Conservation (phyloP, 2,888 invertebrate species). For the Portevinia maculata region DNA sequence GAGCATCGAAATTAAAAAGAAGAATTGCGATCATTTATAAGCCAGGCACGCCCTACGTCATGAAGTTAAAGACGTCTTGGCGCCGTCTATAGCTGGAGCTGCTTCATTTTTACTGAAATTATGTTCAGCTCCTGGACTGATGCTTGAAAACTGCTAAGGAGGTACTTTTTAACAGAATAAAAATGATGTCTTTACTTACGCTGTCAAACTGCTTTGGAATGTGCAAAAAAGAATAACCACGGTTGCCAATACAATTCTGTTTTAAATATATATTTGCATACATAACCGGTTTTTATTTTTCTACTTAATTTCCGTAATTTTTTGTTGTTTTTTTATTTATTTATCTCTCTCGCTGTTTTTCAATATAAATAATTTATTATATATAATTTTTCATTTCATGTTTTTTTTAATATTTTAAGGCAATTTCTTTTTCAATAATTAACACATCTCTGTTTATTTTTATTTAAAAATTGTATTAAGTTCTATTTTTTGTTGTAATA, state of each 20-base stretch:
- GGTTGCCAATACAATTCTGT: background rate
- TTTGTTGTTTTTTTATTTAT: constrained; percentile 22
- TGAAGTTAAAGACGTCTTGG: too few species aligned
- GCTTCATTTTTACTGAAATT: too few species aligned
- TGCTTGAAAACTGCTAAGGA: too few species aligned
- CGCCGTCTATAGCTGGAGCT: too few species aligned
- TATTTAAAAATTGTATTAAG: constrained; percentile 47
- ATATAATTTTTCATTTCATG: constrained; percentile 40
- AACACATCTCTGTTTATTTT: constrained; percentile 45
- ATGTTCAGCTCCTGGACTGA: too few species aligned
- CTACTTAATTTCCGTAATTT: constrained; percentile 48
- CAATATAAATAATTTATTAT: constrained; percentile 32
- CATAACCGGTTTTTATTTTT: constrained; percentile 67
- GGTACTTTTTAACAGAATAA: background rate
- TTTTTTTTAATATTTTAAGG: constrained; percentile 69
- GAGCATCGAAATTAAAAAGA: too few species aligned
- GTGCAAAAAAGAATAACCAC: background rate
- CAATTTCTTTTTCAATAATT: constrained; percentile 71
- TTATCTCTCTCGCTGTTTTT: constrained; percentile 39
- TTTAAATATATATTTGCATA: constrained; percentile 39
- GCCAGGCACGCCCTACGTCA: too few species aligned
- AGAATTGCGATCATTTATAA: too few species aligned
- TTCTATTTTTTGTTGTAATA: constrained; percentile 19
- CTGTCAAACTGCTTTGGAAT: background rate
- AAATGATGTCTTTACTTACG: background rate